phyloP scores from a whole-genome alignment of 2,888 invertebrate species.

The Bibio marci region DNA sequence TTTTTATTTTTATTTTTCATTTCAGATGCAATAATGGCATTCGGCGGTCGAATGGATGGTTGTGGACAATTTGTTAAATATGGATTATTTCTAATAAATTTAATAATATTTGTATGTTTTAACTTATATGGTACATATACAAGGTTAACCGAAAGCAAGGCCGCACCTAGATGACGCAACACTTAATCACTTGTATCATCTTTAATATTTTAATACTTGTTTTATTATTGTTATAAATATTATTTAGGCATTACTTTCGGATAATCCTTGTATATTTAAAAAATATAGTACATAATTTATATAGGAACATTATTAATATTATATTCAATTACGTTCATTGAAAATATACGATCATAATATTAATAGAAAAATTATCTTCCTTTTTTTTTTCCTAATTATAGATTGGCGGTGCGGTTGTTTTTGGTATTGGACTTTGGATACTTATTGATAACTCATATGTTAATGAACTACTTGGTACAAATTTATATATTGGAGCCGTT shows the following conservation, averaged over 20 bases:
- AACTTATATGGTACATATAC: neutral
- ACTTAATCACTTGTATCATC: no score
- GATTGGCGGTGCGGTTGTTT: constrained; percentile 62
- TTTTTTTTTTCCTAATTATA: constrained; percentile 29
- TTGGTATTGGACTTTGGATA: constrained; percentile 72
- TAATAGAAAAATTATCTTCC: constrained; percentile 1
- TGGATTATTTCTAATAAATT: constrained; percentile 66
- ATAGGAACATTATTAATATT: no score
- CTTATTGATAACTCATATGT: constrained; percentile 69
- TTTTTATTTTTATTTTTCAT: no score
- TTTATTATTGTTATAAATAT: no score
- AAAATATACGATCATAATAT: constrained; percentile 1
- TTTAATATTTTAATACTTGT: neutral
- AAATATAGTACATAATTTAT: no score
- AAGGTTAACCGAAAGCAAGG: no score
- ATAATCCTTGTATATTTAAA: no score
- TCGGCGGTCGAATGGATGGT: constrained; percentile 70
- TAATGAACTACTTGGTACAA: constrained; percentile 69
- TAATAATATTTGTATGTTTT: constrained; percentile 69
- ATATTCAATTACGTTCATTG: neutral
- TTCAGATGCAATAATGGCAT: constrained; percentile 38
- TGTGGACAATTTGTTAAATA: constrained; percentile 80
- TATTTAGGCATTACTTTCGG: no score
- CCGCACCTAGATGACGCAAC: no score
- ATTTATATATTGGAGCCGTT: constrained; percentile 73